Evolutionary conservation across 2,888 invertebrate genomes (phyloP).

Genomic region (Drymonia ruficornis): DNA sequence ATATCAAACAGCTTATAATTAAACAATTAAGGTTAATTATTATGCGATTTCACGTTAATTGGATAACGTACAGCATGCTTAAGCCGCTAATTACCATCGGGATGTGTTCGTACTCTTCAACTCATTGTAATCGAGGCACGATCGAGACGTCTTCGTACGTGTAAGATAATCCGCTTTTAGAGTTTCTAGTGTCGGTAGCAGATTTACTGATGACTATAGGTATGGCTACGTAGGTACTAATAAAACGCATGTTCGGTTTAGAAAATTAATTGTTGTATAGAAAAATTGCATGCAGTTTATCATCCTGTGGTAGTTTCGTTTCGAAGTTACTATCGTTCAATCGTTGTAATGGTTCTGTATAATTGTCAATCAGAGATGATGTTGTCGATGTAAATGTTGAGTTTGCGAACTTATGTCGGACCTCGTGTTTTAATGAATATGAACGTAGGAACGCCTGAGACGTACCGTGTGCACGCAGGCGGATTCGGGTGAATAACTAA

Average conservation of each 20-base stretch:
- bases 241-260: too few species aligned
- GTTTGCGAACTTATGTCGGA: too few species aligned
- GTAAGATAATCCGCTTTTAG: constrained; percentile 21
- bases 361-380: too few species aligned
- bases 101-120: constrained; percentile 37
- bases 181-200: constrained; percentile 26
- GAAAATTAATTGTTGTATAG: too few species aligned
- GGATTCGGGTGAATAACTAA: constrained; percentile 22
- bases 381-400: too few species aligned
- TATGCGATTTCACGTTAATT: constrained; percentile 59
- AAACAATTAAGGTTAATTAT: constrained; percentile 54
- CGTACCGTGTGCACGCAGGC: constrained; percentile 10
- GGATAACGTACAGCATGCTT: constrained; percentile 39
- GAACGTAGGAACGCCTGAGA: not conserved
- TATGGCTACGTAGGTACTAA: too few species aligned
- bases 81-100: constrained; percentile 38
- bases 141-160: constrained; percentile 23
- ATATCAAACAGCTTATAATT: constrained; percentile 56
- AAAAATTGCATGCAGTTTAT: too few species aligned
- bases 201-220: constrained; percentile 37
- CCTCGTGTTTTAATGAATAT: not conserved
- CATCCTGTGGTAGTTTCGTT: too few species aligned
- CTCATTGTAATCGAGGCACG: constrained; percentile 46
- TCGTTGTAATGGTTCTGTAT: too few species aligned
- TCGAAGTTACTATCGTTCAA: too few species aligned